Conservation (phyloP, 2,888 invertebrate species). For the Leucania comma region DNA sequence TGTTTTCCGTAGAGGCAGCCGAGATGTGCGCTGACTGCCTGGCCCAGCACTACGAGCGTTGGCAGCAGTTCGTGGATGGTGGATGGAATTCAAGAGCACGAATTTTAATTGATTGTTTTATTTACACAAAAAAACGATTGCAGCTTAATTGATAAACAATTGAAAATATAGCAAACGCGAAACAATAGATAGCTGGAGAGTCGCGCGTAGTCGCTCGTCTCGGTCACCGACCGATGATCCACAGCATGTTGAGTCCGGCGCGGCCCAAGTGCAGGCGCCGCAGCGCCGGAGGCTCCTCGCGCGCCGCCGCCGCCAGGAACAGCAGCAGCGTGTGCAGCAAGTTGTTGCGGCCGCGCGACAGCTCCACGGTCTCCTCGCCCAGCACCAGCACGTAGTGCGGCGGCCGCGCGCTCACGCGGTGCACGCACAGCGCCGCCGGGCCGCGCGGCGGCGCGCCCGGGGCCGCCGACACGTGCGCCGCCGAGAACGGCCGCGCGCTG, state of each 20-base stretch:
- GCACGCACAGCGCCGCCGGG: slow-evolving; percentile 36
- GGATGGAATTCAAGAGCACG: background rate
- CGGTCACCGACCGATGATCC: slow-evolving; percentile 92
- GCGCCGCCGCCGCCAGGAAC: slow-evolving; percentile 84
- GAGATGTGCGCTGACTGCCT: too few species aligned
- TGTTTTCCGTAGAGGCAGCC: too few species aligned
- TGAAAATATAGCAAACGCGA: too few species aligned
- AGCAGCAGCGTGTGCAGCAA: slow-evolving; percentile 96
- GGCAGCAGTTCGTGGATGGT: too few species aligned
- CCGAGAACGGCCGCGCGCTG: slow-evolving; percentile 85
- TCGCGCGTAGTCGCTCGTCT: too few species aligned
- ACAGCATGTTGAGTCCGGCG: slow-evolving; percentile 94
- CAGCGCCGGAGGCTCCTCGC: slow-evolving; percentile 76
- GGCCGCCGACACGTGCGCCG: slow-evolving; percentile 75
- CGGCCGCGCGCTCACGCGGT: slow-evolving; percentile 54
- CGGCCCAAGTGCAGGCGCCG: slow-evolving; percentile 79
- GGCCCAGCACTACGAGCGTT: too few species aligned
- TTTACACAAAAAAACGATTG: slow-evolving; percentile 29
- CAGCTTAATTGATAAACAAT: background rate
- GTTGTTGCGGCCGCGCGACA: slow-evolving; percentile 91
- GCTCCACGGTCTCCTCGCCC: slow-evolving; percentile 64
- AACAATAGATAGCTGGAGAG: too few species aligned
- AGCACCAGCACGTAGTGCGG: slow-evolving; percentile 61
- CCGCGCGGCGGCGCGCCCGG: slow-evolving; percentile 34
- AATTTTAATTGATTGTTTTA: slow-evolving; percentile 17